These are phyloP conservation scores for Amiota communis DNA, from an alignment of 2,888 invertebrate genomes.

Conservation along the genomic window DNA sequence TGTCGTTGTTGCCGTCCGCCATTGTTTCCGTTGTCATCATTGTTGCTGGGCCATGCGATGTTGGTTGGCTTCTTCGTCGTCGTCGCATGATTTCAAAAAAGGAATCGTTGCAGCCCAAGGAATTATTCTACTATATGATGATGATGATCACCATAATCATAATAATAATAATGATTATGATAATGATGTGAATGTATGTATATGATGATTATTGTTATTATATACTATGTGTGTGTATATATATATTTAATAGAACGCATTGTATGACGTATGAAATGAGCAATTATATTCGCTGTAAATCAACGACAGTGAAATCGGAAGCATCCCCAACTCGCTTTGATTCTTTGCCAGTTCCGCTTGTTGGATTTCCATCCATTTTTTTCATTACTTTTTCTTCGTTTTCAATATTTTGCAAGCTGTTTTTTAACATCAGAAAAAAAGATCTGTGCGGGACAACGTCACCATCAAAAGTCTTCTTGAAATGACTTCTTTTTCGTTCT, in stretches of 20 bases:
- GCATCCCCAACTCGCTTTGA: constrained; percentile 38
- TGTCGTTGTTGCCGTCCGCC: constrained; percentile 63
- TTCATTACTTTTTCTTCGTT: constrained; percentile 26
- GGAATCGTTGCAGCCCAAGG: constrained; percentile 67
- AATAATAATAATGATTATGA: constrained; percentile 46
- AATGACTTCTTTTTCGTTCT: not conserved
- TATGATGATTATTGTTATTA: constrained; percentile 24
- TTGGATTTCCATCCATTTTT: constrained; percentile 57
- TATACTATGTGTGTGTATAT: constrained; percentile 8
- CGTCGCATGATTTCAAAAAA: constrained; percentile 49
- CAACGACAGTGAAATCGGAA: constrained; percentile 61
- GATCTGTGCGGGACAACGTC: constrained; percentile 20
- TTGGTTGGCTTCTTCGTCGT: constrained; percentile 48
- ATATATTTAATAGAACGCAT: constrained; percentile 43
- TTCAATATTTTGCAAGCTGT: constrained; percentile 20
- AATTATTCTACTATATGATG: constrained; percentile 63
- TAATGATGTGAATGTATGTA: constrained; percentile 4
- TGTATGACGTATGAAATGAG: constrained; percentile 68
- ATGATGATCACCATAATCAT: constrained; percentile 53
- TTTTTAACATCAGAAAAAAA: constrained; percentile 2
- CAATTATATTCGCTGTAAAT: constrained; percentile 72
- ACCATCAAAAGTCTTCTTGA: not conserved
- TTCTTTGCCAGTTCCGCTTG: constrained; percentile 13
- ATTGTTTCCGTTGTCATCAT: constrained; percentile 69
- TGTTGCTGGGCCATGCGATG: constrained; percentile 61